phyloP scores from a whole-genome alignment of 2,888 invertebrate species.

The Microdon myrmicae region DNA sequence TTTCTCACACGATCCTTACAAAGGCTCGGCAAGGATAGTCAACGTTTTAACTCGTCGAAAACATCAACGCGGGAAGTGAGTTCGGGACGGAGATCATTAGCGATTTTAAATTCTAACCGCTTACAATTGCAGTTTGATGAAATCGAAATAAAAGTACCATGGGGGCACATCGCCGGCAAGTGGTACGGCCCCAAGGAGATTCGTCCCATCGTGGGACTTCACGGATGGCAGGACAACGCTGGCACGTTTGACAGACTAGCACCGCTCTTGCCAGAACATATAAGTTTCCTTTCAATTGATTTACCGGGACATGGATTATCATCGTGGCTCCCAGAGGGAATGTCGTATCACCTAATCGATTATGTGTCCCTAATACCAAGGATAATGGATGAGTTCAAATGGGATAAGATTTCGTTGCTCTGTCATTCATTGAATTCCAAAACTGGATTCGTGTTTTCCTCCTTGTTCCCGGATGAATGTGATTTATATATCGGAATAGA shows the following conservation, averaged over 20 bases:
- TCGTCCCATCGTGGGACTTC: conserved; percentile 76
- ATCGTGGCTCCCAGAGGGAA: conserved; percentile 74
- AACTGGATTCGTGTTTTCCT: conserved; percentile 71
- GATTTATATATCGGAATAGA: conserved; percentile 63
- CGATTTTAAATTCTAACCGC: no score
- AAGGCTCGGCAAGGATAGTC: no score
- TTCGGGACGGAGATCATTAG: no score
- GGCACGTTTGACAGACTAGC: conserved; percentile 77
- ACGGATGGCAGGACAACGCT: conserved; percentile 85
- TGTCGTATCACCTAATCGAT: conserved; percentile 67
- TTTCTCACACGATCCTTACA: no score
- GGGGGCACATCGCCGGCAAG: conserved; percentile 77
- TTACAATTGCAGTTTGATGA: conserved; percentile 71
- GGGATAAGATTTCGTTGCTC: conserved; percentile 76
- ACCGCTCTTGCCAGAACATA: conserved; percentile 69
- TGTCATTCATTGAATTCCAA: conserved; percentile 78
- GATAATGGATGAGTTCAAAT: conserved; percentile 73
- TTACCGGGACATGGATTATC: conserved; percentile 79
- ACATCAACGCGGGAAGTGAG: no score
- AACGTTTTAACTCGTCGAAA: no score
- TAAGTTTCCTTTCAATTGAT: conserved; percentile 73
- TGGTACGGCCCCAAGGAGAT: conserved; percentile 75
- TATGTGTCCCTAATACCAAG: conserved; percentile 69
- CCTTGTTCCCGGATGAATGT: conserved; percentile 71
- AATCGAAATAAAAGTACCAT: conserved; percentile 75